A percentile compares a stretch with the other conserved stretches of the same genome.
Evolutionary conservation across 2,888 invertebrate species (phyloP).

Genomic region (Heliothis peltigera): DNA sequence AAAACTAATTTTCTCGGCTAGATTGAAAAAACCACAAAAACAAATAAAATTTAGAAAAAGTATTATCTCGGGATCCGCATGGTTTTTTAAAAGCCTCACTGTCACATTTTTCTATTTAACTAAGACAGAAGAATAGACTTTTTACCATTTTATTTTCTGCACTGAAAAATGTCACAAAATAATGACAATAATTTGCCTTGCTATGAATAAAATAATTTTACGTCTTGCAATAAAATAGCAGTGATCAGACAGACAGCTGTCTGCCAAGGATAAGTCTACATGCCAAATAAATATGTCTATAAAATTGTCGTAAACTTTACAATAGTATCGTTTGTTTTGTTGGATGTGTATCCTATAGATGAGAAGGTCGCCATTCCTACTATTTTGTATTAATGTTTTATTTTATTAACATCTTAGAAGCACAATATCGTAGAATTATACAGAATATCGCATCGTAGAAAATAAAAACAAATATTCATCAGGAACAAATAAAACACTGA

Average conservation of each 20-base stretch:
- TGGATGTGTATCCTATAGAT: slow-evolving; percentile 18
- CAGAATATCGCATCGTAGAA: too few species aligned
- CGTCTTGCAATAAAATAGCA: slow-evolving; percentile 24
- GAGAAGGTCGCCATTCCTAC: slow-evolving; percentile 11
- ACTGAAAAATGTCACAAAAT: slow-evolving; percentile 1
- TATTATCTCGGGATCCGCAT: not conserved
- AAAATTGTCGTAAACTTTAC: slow-evolving; percentile 46
- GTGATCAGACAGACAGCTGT: slow-evolving; percentile 38
- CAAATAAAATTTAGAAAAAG: not conserved
- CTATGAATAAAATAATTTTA: slow-evolving; percentile 31
- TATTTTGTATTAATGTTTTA: slow-evolving; percentile 7
- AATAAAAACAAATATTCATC: too few species aligned
- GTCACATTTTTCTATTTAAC: not conserved
- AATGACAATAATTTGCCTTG: slow-evolving; percentile 14
- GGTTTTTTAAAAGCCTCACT: not conserved
- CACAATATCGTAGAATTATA: slow-evolving; percentile 32
- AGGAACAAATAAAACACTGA: too few species aligned
- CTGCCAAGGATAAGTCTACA: slow-evolving; percentile 47
- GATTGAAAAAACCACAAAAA: not conserved
- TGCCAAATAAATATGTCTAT: slow-evolving; percentile 38
- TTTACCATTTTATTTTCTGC: not conserved
- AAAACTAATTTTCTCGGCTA: too few species aligned
- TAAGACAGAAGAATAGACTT: too few species aligned
- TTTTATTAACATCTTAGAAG: slow-evolving; percentile 4
- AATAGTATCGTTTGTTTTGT: slow-evolving; percentile 47